A percentile compares a stretch with the other conserved stretches of the same genome.
Conservation (phyloP, 2,113 vertebrate genomes). For the Neotoma lepida region DNA sequence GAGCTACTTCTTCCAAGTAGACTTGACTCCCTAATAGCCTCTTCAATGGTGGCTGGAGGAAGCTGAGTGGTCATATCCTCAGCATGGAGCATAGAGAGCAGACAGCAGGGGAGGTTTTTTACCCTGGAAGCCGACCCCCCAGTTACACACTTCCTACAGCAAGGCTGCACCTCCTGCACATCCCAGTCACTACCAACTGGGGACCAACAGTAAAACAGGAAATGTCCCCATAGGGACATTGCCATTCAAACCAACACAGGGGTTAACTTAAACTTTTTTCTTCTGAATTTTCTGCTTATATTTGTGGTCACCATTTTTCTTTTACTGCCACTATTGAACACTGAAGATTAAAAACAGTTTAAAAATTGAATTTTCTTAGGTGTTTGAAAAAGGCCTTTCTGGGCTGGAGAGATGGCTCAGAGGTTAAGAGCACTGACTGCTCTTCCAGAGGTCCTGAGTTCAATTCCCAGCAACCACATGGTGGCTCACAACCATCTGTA, state of each 20-base stretch:
- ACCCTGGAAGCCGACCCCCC: too few species aligned
- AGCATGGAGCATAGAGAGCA: background rate
- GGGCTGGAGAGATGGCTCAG: too few species aligned
- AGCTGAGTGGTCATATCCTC: background rate
- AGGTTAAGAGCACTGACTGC: too few species aligned
- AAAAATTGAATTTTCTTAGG: background rate
- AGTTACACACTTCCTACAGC: background rate
- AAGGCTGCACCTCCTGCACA: background rate
- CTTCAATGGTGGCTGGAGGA: background rate
- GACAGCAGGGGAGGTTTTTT: background rate
- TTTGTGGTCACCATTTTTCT: background rate
- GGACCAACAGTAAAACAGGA: background rate
- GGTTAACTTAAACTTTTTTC: background rate
- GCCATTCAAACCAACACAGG: background rate
- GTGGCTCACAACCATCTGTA: too few species aligned
- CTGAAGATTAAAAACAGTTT: background rate
- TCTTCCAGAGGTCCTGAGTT: too few species aligned
- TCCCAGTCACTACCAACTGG: background rate
- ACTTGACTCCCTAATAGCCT: background rate
- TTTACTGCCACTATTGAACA: background rate
- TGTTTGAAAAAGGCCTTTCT: background rate
- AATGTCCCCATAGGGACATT: background rate
- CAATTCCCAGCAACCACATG: too few species aligned
- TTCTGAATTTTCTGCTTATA: background rate
- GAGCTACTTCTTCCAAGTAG: background rate